Evolutionary conservation across 2,113 vertebrate genomes (phyloP), one percentile per base, ranked within the genome.

Genomic region (Leiothrix lutea): DNA sequence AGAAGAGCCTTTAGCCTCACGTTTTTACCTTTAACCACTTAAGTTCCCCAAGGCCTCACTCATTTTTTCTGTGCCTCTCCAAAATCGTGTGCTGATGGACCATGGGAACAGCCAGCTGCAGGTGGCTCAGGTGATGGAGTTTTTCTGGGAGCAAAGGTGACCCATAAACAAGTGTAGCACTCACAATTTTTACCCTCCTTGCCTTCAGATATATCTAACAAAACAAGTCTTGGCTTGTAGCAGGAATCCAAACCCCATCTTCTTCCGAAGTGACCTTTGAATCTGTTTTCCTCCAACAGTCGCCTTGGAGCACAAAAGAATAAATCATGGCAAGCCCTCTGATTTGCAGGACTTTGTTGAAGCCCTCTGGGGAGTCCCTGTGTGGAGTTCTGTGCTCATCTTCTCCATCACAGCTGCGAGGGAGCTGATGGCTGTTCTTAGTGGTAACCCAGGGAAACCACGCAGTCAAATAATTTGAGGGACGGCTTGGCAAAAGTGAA

Each of bases 381-480:
- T 5, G 4, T 42, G 11, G 44, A 50, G 80, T 17, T 77, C 10
- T 6, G 3, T 3, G 12, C 57, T 91, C 80, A 29, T 62, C 67
- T 51, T n/a, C 75, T 57, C 58, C 86, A 74, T 35, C 75, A n/a
- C 22, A 0, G 2, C 15, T 22, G 45, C 0, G 4, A 91, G 69
- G 1, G 48, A 94, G 67, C 62, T 47, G 83, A 13, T 66, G 56
- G 61, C 82, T 82, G 72, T 77, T 57, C 6, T 47, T 6, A 31
- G 38, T 29, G 69, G 92, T 94, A 94, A 93, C 94, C 88, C 94
- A 42, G 86, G 94, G 95, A 96, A 94, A 94, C 91, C 86, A 82
- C 4, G 0, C 62, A 69, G 75, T 7, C 36, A 79, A 65, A 78
- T 33, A 21, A 60, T 62, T 29, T 29, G 36, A 54, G 28, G 80